Conservation (phyloP, 2,888 invertebrate species). For the Drosophila phalerata region DNA sequence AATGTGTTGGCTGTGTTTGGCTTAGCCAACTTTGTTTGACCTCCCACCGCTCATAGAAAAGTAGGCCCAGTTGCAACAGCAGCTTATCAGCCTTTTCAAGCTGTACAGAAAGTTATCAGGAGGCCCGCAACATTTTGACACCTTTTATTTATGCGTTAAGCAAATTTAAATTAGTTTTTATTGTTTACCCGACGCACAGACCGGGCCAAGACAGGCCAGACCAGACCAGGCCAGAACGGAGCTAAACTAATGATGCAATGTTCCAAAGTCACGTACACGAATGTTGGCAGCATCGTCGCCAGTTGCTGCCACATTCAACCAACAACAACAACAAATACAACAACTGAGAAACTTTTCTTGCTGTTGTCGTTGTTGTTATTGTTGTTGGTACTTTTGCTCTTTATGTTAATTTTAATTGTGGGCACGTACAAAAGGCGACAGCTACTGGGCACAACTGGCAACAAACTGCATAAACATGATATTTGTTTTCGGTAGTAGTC, state of each 20-base stretch:
- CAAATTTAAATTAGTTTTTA: slow-evolving; percentile 79
- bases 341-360: slow-evolving; percentile 20
- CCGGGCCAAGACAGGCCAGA: slow-evolving; percentile 1
- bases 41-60: slow-evolving; percentile 7
- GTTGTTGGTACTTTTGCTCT: slow-evolving; percentile 46
- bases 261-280: slow-evolving; percentile 70
- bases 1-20: slow-evolving; percentile 32
- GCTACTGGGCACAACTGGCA: slow-evolving; percentile 47
- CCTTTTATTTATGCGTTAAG: slow-evolving; percentile 75
- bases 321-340: slow-evolving; percentile 32
- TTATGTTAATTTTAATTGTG: slow-evolving; percentile 77
- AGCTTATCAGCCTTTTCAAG: slow-evolving; percentile 44
- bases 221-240: slow-evolving; percentile 25
- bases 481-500: slow-evolving; percentile 33
- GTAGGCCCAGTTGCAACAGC: slow-evolving; percentile 43
- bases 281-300: slow-evolving; percentile 58
- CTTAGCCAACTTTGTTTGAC: slow-evolving; percentile 48
- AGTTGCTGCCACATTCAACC: slow-evolving; percentile 59
- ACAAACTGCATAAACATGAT: slow-evolving; percentile 78
- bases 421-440: slow-evolving; percentile 68
- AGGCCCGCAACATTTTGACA: slow-evolving; percentile 68
- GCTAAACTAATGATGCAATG: slow-evolving; percentile 74
- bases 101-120: slow-evolving; percentile 46
- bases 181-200: slow-evolving; percentile 62
- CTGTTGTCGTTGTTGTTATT: background rate